These are phyloP conservation scores for Iguana delicatissima DNA, from an alignment of 2,797 vertebrate species.

Conservation along the genomic window DNA sequence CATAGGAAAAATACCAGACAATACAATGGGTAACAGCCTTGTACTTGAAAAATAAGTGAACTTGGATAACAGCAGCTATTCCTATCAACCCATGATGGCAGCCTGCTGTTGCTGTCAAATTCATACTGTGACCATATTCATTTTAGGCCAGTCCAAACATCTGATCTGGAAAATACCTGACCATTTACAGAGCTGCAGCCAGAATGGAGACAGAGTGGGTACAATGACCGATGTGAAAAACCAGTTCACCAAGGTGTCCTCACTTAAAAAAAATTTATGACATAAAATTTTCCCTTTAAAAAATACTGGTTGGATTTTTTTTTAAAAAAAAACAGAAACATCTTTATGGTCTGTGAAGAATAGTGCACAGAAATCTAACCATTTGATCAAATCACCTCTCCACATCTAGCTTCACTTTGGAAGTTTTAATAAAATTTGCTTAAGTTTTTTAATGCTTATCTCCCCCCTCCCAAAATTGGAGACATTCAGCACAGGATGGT, in stretches of 20 bases:
- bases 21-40: slow-evolving; percentile 51
- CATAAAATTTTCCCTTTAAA: neutral
- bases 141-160: neutral
- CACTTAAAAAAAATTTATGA: neutral
- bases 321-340: too few relatives aligned
- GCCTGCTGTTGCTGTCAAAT: slow-evolving; percentile 30
- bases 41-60: slow-evolving; percentile 59
- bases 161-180: neutral
- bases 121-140: neutral
- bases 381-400: neutral
- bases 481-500: neutral
- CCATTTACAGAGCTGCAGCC: neutral
- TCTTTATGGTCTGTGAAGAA: neutral
- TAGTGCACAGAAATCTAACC: neutral
- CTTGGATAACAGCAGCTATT: neutral
- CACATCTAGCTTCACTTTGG: neutral
- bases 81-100: slow-evolving; percentile 27
- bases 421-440: neutral
- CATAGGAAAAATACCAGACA: slow-evolving; percentile 44
- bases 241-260: neutral
- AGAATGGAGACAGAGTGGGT: neutral
- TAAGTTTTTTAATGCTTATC: neutral
- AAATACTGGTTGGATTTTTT: too few relatives aligned
- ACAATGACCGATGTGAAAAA: neutral
- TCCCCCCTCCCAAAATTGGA: neutral